Evolutionary conservation across 2,888 invertebrate species (phyloP), one percentile per base, ranked within the genome.

Genomic region (Tachina fera): DNA sequence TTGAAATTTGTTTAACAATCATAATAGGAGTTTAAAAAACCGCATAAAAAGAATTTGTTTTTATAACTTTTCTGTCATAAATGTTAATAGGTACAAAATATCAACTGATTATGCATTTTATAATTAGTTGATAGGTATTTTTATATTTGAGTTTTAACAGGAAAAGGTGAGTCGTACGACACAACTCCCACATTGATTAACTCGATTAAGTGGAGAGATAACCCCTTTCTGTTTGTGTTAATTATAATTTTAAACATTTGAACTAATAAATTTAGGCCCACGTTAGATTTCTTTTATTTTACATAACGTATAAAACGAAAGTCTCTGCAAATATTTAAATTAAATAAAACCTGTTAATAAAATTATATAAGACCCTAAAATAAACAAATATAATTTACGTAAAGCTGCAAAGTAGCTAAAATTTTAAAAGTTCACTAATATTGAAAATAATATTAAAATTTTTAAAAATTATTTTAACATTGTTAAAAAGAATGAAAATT

Each of bases 101-200:
- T 31, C 31, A 31, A 31, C 0, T 31, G 6, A 31, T 31, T 6
- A 31, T 31, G 31, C 31, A 31, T 31, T 31, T 31, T 31, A 31
- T 31, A 31, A 31, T 6, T 31, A 31, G 31, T 31, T 31, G 31
- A 5, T 31, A 31, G 0, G 31, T 31, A 31, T 41, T 61, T 39
- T n/a, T 41, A 3, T 16, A 41, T 43, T 11, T 43, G 22, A 45
- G 13, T 45, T 41, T 56, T 1, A 67, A 58, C 76, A 65, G 79
- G 71, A 72, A 79, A 71, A 72, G 71, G 79, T 65, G 31, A 47
- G 63, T 56, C 63, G 56, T 31, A 16, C 31, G n/a, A 70, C 22
- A 49, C 22, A 65, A 72, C 65, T 65, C 79, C 65, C 72, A 80
- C 79, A 65, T 65, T 49, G 53, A 56, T 22, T 47, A n/a, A 22